Percentiles rank a stretch among this genome's conserved stretches.
Evolutionary conservation across 2,888 invertebrate species (phyloP).

Genomic region (Plusia festucae): DNA sequence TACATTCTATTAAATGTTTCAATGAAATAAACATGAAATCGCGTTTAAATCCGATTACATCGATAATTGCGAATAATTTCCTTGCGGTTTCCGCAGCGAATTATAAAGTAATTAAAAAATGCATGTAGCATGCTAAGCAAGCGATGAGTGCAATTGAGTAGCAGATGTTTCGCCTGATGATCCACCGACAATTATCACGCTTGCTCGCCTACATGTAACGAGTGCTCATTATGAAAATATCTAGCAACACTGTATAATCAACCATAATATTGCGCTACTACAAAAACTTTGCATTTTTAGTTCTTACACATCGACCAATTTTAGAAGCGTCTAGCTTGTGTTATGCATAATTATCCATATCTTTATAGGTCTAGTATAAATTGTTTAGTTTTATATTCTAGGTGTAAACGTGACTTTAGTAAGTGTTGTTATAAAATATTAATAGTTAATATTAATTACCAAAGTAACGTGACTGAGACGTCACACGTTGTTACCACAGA

Average conservation of each 20-base stretch:
- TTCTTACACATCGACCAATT: conserved; percentile 19
- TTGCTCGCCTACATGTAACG: conserved; percentile 70
- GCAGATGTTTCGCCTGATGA: conserved; percentile 67
- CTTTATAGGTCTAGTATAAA: conserved; percentile 8
- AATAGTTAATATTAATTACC: background rate
- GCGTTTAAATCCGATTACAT: conserved; percentile 56
- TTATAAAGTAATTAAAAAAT: conserved; percentile 65
- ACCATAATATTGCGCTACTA: conserved; percentile 28
- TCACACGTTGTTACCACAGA: background rate
- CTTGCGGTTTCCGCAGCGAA: conserved; percentile 63
- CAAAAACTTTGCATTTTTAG: conserved; percentile 34
- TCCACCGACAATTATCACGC: conserved; percentile 75
- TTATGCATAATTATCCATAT: conserved; percentile 17
- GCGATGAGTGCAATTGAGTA: conserved; percentile 66
- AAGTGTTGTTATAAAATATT: background rate
- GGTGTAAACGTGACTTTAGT: conserved; percentile 2
- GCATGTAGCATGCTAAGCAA: conserved; percentile 64
- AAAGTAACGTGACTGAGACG: background rate
- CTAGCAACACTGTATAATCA: conserved; percentile 54
- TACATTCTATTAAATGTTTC: conserved; percentile 39
- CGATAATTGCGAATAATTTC: conserved; percentile 64
- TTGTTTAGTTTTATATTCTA: conserved; percentile 11
- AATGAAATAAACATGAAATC: conserved; percentile 53
- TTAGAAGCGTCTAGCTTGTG: conserved; percentile 25
- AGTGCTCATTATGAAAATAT: conserved; percentile 65